phyloP scores from a whole-genome alignment of 2,888 invertebrate genomes.

The Rhyacophila evoluta region DNA sequence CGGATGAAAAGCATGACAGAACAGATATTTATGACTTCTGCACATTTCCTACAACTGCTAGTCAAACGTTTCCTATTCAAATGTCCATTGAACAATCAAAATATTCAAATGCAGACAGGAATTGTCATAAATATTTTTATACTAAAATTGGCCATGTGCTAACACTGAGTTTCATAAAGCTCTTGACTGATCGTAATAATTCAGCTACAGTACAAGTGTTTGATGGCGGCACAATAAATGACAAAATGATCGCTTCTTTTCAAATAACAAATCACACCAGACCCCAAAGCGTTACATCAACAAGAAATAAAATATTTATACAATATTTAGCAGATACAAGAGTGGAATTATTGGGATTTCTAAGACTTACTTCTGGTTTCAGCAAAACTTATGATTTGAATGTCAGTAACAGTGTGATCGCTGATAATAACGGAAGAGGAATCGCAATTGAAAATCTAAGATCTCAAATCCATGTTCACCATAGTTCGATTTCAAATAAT shows the following conservation, averaged over 20 bases:
- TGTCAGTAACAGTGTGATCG: conserved; percentile 85
- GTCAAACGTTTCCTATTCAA: conserved; percentile 89
- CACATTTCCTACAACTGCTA: conserved; percentile 83
- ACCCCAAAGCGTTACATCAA: conserved; percentile 89
- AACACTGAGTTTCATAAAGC: conserved; percentile 87
- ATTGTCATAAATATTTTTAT: conserved; percentile 84
- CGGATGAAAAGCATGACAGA: conserved; percentile 80
- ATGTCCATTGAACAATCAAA: conserved; percentile 84
- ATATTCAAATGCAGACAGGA: conserved; percentile 77
- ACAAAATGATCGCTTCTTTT: conserved; percentile 79
- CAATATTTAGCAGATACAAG: conserved; percentile 81
- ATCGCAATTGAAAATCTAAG: conserved; percentile 92
- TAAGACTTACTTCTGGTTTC: conserved; percentile 82
- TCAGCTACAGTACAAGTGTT: conserved; percentile 82
- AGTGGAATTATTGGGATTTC: conserved; percentile 80
- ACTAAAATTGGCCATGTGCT: conserved; percentile 83
- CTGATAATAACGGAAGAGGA: conserved; percentile 95
- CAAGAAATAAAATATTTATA: conserved; percentile 82
- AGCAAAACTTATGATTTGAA: conserved; percentile 88
- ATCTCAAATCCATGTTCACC: conserved; percentile 87
- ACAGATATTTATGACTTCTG: conserved; percentile 87
- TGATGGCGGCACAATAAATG: conserved; percentile 80
- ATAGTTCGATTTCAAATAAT: conserved; percentile 86
- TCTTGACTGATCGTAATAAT: conserved; percentile 81
- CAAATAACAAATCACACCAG: conserved; percentile 85